phyloP scores from a whole-genome alignment of 2,113 vertebrate genomes.

The Carlito syrichta region DNA sequence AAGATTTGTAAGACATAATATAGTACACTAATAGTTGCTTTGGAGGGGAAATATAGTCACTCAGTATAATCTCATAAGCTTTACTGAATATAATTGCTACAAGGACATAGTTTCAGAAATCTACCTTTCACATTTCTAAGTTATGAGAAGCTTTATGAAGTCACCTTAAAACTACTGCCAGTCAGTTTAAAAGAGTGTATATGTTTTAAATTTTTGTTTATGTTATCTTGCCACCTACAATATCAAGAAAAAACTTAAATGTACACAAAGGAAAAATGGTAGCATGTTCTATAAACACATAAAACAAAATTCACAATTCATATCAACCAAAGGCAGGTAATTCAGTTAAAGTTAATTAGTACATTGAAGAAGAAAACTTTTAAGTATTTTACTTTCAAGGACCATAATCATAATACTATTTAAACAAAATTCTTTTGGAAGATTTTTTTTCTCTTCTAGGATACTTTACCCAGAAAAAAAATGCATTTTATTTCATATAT shows the following conservation, averaged over 20 bases:
- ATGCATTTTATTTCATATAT: slow-evolving; percentile 5
- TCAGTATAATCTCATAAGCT: not conserved
- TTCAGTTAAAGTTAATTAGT: slow-evolving; percentile 33
- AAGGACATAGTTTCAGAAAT: not conserved
- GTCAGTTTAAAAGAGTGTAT: not conserved
- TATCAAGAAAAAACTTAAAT: not conserved
- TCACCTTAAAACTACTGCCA: not conserved
- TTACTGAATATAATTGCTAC: not conserved
- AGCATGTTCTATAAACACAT: slow-evolving; percentile 5
- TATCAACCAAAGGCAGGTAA: not conserved
- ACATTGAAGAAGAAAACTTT: slow-evolving; percentile 7
- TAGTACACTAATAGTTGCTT: not conserved
- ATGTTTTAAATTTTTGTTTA: not conserved
- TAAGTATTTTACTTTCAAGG: slow-evolving; percentile 22
- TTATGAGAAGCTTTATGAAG: not conserved
- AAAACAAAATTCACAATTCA: slow-evolving; percentile 34
- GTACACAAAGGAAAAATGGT: slow-evolving; percentile 13
- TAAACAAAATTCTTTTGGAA: slow-evolving; percentile 3
- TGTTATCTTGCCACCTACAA: not conserved
- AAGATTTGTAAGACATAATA: no score
- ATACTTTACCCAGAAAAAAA: not conserved
- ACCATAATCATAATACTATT: not conserved
- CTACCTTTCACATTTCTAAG: slow-evolving; percentile 10
- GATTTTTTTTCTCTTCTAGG: not conserved
- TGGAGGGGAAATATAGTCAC: not conserved